Evolutionary conservation across 2,888 invertebrate genomes (phyloP), one percentile per base, ranked within the genome.

Genomic region (Eristalis arbustorum): DNA sequence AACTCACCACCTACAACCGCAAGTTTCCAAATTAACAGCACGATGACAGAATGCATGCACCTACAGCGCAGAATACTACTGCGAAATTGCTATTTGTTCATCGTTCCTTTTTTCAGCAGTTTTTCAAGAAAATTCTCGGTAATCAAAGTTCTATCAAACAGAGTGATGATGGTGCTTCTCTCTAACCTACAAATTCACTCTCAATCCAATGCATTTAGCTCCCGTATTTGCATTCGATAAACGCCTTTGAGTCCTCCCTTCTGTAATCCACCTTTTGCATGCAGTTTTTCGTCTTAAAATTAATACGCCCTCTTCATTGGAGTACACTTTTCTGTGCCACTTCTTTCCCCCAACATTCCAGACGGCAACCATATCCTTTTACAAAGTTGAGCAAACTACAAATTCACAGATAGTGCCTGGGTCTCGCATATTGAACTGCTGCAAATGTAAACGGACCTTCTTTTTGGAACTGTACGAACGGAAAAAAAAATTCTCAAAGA

Each of bases 341-440:
- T 57, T 18, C 18, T 57, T 64, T 49, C 31, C 10, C n/a, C n/a
- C 23, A 11, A 49, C 49, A 49, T 22, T 56, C 25, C n/a, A 18
- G 18, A 25, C 62, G n/a, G 25, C 23, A 23, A 22, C 22, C 31
- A 18, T 67, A 61, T 67, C 49, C 34, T 18, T 18, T 71, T 25
- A 34, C 73, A 63, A 56, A 74, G 74, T 5, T 28, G 22, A 23
- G 40, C 25, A 67, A 61, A 28, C 28, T 37, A 59, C 40, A 56
- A 61, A 68, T 66, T 61, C 37, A 63, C 40, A 68, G 68, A 80
- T 74, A 63, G 42, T 79, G 56, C 31, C 62, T 57, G 49, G 34
- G 49, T 42, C 74, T 74, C 68, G 80, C 80, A 80, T 80, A 74
- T 74, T 74, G 74, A 74, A 74, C 23, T 57, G 57, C 63, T 62